Evolutionary conservation across 2,113 vertebrate species (phyloP).

Genomic region (Nannobrachium achirus): DNA sequence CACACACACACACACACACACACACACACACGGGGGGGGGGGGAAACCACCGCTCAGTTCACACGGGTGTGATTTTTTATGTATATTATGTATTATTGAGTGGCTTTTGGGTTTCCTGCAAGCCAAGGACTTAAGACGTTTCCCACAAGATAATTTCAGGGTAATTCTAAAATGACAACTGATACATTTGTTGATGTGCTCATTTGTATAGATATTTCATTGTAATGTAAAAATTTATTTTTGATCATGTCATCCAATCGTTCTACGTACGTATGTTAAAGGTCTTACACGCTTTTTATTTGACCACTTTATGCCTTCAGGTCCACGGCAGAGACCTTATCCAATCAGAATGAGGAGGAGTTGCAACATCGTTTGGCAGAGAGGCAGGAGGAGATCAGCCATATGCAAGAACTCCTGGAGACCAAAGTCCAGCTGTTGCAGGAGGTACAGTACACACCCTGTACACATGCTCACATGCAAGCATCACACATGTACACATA

Average conservation of each 20-base stretch:
- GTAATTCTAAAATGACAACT: not conserved
- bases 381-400: slow-evolving; percentile 83
- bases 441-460: slow-evolving; percentile 79
- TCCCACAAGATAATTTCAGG: no score
- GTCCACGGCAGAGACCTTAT: slow-evolving; percentile 75
- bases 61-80: no score
- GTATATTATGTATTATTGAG: slow-evolving; percentile 25
- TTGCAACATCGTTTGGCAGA: slow-evolving; percentile 81
- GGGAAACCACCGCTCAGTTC: no score
- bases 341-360: slow-evolving; percentile 82
- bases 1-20: no score
- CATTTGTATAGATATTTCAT: not conserved
- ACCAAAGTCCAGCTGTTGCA: slow-evolving; percentile 89
- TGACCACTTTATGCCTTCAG: slow-evolving; percentile 62
- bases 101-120: not conserved
- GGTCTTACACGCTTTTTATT: no score
- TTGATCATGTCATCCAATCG: no score
- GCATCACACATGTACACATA: not conserved
- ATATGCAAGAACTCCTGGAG: slow-evolving; percentile 83
- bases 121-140: no score
- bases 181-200: not conserved
- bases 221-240: no score
- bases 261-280: no score
- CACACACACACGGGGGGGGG: no score
- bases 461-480: not conserved